Conservation (phyloP, 2,888 invertebrate species). For the Lacanobia wlatinum region DNA sequence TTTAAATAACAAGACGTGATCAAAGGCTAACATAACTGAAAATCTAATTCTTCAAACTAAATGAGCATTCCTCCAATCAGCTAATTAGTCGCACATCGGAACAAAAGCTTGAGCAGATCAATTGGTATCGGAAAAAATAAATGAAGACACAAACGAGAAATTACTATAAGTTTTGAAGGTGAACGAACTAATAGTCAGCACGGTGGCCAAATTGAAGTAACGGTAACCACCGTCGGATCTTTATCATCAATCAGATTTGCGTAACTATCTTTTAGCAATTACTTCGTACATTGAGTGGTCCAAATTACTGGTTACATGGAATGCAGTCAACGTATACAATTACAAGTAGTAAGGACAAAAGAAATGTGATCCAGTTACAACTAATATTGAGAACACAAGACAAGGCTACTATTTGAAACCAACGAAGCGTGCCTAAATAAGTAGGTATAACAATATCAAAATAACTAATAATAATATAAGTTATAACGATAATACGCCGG, state of each 20-base stretch:
- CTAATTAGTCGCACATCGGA: slow-evolving; percentile 73
- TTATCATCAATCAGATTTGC: slow-evolving; percentile 90
- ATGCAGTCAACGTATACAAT: slow-evolving; percentile 78
- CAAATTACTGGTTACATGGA: slow-evolving; percentile 78
- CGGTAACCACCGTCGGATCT: slow-evolving; percentile 83
- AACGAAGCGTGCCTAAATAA: slow-evolving; percentile 55
- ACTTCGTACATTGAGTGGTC: slow-evolving; percentile 77
- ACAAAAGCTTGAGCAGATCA: slow-evolving; percentile 66
- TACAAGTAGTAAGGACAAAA: slow-evolving; percentile 70
- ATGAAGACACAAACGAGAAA: slow-evolving; percentile 64
- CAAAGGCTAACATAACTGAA: slow-evolving; percentile 69
- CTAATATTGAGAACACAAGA: slow-evolving; percentile 61
- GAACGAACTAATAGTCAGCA: slow-evolving; percentile 82
- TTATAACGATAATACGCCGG: too few relatives aligned
- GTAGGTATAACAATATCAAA: slow-evolving; percentile 21
- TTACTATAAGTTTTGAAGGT: slow-evolving; percentile 78
- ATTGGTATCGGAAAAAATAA: slow-evolving; percentile 64
- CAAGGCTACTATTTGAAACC: slow-evolving; percentile 61
- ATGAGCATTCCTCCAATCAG: slow-evolving; percentile 67
- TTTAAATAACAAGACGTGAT: slow-evolving; percentile 78
- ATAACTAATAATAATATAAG: too few relatives aligned
- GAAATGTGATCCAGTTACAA: slow-evolving; percentile 68
- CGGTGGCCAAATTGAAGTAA: slow-evolving; percentile 89
- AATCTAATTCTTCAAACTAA: slow-evolving; percentile 62
- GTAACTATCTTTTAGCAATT: slow-evolving; percentile 89